Base-by-base conservation (phyloP, 2,797 vertebrate species). In the Strix occidentalis region DNA sequence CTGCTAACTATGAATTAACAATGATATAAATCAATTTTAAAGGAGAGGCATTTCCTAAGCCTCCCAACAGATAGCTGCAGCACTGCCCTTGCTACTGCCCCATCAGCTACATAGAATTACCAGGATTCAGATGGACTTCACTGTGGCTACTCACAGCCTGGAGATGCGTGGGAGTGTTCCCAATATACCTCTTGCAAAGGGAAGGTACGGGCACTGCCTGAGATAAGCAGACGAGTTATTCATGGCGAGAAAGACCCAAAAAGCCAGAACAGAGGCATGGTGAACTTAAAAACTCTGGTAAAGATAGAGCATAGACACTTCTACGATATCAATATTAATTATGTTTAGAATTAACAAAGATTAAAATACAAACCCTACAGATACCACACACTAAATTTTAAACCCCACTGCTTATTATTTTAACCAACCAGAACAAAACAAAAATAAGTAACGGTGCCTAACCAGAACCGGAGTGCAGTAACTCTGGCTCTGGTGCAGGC, bases 161-260 rank as follows among this genome's bases (percentile, higher is more conserved):
- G 54, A 39, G 6, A 1, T 3, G 8, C 9, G 3, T 1, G 4
- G 43, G 28, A 65, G 18, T 3, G 0, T 57, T 83, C 41, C 43
- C 58, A 61, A 20, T 3, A 11, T 15, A 35, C 14, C 15, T 28
- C 68, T 37, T 4, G 6, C 16, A 45, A 89, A 82, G 12, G 15
- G 84, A 72, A 69, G 5, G 50, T 10, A 9, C 2, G 1, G 57
- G 54, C 31, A 65, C 29, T 80, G 43, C 56, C 78, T 7, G 37
- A 71, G 69, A 45, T 4, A 74, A 84, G 28, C 11, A 78, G 48
- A 28, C 21, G 28, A 77, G 56, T 37, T 75, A 68, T 25, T 45
- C 18, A 18, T 0, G 11, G 39, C 39, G 45, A 64, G 5, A 74
- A 17, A 76, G 33, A 37, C 19, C 12, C 65, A 68, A 80, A 94